Percentiles rank a stretch among this genome's conserved stretches.
These are phyloP conservation scores for Chrosomus eos DNA, from an alignment of 2,797 vertebrate genomes.

Conservation along the genomic window DNA sequence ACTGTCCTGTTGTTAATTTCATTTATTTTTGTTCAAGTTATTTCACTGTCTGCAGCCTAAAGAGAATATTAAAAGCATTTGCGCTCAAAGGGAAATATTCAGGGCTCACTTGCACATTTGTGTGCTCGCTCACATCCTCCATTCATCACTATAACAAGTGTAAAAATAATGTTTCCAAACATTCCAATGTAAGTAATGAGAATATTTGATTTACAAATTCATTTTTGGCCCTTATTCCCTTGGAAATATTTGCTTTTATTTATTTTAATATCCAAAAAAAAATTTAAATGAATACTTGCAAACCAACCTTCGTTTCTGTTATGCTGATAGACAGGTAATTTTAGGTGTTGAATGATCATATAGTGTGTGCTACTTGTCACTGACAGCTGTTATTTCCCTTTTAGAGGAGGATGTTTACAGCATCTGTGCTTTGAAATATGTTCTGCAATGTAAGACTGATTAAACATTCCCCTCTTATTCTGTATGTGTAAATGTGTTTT, in stretches of 20 bases:
- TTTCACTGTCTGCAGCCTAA: conserved; percentile 33
- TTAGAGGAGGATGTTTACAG: conserved; percentile 66
- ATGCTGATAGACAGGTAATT: conserved; percentile 32
- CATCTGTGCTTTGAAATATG: conserved; percentile 63
- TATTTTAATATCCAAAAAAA: conserved; percentile 25
- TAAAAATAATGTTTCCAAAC: conserved; percentile 15
- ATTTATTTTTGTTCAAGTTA: background rate
- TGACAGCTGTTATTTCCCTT: conserved; percentile 47
- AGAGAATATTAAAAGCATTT: conserved; percentile 7
- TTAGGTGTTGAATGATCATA: conserved; percentile 22
- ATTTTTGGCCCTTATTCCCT: background rate
- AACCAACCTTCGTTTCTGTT: background rate
- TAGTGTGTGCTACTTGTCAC: conserved; percentile 13
- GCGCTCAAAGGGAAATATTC: conserved; percentile 45
- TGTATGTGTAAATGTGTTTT: conserved; percentile 63
- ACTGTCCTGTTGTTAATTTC: conserved; percentile 45
- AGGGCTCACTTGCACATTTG: background rate
- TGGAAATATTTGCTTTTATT: conserved; percentile 29
- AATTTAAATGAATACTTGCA: background rate
- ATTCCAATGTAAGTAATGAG: conserved; percentile 24
- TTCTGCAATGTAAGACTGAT: conserved; percentile 58
- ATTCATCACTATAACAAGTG: background rate
- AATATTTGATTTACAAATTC: background rate
- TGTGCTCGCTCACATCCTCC: conserved; percentile 13
- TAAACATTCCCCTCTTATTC: conserved; percentile 67